Evolutionary conservation across 1,140 invertebrate species (phyloP).

Genomic region (Micrasema minimum): DNA sequence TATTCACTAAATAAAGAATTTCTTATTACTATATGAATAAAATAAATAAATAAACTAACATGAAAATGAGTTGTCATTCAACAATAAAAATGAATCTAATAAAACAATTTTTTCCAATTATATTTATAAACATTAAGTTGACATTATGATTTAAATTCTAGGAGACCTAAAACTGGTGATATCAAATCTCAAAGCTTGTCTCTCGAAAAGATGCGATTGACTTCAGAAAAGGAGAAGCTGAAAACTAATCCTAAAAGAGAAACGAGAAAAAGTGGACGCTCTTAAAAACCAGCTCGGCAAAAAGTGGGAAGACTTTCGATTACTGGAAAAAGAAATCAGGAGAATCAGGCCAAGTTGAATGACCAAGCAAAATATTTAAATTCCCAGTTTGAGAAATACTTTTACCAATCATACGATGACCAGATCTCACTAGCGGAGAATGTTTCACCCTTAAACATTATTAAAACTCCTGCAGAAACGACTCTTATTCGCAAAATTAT

Average conservation of each 20-base stretch:
- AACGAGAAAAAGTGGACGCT: constrained; percentile 60
- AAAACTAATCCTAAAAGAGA: constrained; percentile 59
- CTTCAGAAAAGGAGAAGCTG: constrained; percentile 59
- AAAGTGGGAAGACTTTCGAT: constrained; percentile 56
- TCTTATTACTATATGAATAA: no score
- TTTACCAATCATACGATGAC: not conserved
- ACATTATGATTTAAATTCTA: constrained; percentile 42
- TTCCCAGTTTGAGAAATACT: constrained; percentile 15
- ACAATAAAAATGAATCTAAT: no score
- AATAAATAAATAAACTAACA: no score
- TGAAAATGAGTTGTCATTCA: no score
- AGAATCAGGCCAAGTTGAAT: not conserved
- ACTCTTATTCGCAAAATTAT: not conserved
- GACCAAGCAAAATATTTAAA: constrained; percentile 13
- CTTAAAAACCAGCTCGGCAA: constrained; percentile 59
- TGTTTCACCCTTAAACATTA: not conserved
- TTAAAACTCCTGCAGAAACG: constrained; percentile 2
- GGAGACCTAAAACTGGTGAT: constrained; percentile 62
- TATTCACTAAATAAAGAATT: no score
- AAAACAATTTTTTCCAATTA: no score
- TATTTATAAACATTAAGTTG: no score
- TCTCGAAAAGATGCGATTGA: constrained; percentile 59
- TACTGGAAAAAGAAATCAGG: not conserved
- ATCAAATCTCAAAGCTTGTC: constrained; percentile 60
- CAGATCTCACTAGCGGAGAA: constrained; percentile 6